Base-by-base conservation (phyloP, 2,888 invertebrate species). In the Ornithoptera alexandrae region DNA sequence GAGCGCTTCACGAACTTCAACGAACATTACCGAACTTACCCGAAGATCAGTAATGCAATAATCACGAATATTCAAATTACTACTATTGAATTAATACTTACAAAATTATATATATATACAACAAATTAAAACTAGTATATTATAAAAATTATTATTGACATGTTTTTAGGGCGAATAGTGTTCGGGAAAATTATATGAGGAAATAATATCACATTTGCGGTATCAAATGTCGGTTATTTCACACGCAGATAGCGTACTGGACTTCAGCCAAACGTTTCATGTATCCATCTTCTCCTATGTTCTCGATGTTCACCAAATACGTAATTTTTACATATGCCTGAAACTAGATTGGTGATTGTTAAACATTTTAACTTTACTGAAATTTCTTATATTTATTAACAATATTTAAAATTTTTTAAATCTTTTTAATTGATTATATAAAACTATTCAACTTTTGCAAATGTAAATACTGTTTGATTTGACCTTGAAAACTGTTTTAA, bases 211-310 rank as follows among this genome's bases (percentile, higher is more conserved):
- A 75, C 75, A 79, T 79, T 81, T 76, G 74, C 73, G 78, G 84
- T 87, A 88, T 91, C 90, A 82, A 85, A 81, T 91, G 82, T 87
- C 90, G 80, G 78, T 74, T 78, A 71, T 58, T 82, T 82, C 79
- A 78, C 82, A 83, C 81, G 79, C 36, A 58, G 70, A 70, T 82
- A 79, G 77, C 71, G 74, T 74, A 71, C 81, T 89, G 90, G 91
- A 87, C 71, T 39, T 30, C 30, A 5, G 78, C 88, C 90, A 89
- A 80, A 72, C 80, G 85, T 85, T 85, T 89, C 84, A 81, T 83
- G 82, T 87, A 84, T 80, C 86, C 75, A 30, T 5, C 10, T 12
- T 12, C 46, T 15, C 76, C 76, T 76, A 81, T 79, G 81, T 81
- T 79, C 78, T 79, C 73, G 75, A 77, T 74, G 78, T 74, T 78